Conservation (phyloP, 1,140 invertebrate species). For the Halictus rubicundus region DNA sequence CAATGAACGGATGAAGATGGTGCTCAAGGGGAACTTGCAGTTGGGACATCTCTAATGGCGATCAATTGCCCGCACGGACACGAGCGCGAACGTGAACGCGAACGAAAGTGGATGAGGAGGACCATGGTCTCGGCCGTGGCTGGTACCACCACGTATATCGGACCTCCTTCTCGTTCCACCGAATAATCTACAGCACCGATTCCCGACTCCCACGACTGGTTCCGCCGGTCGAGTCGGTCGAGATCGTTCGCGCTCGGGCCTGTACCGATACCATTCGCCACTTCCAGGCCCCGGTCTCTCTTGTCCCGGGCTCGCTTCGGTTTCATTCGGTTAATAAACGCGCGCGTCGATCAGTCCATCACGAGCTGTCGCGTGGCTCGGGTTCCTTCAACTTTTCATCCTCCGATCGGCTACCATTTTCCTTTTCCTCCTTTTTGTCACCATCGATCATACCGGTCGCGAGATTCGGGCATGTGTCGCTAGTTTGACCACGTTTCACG, state of each 20-base stretch:
- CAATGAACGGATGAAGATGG: too few species aligned
- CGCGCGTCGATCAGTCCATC: constrained; percentile 52
- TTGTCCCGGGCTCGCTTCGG: constrained; percentile 6
- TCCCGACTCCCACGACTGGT: constrained; percentile 60
- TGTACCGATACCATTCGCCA: constrained; percentile 30
- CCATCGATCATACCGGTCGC: too few species aligned
- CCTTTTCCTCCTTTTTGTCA: background rate
- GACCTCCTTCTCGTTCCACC: constrained; percentile 47
- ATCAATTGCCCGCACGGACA: background rate
- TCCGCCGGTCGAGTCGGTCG: constrained; percentile 46
- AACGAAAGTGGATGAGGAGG: constrained; percentile 38
- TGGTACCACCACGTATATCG: constrained; percentile 58
- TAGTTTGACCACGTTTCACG: constrained; percentile 21
- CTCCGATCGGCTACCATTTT: too few species aligned
- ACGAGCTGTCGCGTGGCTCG: constrained; percentile 50
- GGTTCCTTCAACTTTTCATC: constrained; percentile 1
- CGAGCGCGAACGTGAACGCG: background rate
- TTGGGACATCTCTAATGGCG: background rate
- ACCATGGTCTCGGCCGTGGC: constrained; percentile 54
- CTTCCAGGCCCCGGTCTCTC: background rate
- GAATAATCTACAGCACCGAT: constrained; percentile 56
- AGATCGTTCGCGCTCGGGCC: constrained; percentile 51
- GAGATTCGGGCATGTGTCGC: constrained; percentile 40
- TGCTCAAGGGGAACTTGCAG: background rate
- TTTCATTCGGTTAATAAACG: constrained; percentile 32